Conservation (phyloP, 1,140 invertebrate species). For the Philopotamus ludificatus region DNA sequence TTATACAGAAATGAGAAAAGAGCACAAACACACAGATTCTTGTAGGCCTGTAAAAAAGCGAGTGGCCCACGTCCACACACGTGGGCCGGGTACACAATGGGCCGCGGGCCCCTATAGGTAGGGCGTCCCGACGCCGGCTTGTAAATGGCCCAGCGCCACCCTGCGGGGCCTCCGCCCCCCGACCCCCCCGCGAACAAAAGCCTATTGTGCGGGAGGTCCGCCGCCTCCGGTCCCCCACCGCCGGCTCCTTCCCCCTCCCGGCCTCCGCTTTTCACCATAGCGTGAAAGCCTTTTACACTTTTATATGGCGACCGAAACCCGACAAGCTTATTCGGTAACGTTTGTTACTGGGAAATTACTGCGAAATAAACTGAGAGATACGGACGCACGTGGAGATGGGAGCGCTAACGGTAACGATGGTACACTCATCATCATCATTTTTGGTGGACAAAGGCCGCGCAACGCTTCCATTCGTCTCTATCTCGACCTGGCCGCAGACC, state of each 20-base stretch:
- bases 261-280: conserved; percentile 2
- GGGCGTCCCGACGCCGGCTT: conserved; percentile 19
- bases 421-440: too few relatives aligned
- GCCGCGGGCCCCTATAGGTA: neutral
- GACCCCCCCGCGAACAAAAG: conserved; percentile 23
- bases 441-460: too few relatives aligned
- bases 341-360: too few relatives aligned
- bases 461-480: too few relatives aligned
- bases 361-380: too few relatives aligned
- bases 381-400: too few relatives aligned
- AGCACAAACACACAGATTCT: too few relatives aligned
- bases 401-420: too few relatives aligned
- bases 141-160: conserved; percentile 28
- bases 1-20: too few relatives aligned
- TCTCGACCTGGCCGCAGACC: too few relatives aligned
- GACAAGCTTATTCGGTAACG: conserved; percentile 10
- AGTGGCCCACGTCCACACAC: neutral
- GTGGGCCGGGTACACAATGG: neutral
- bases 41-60: conserved; percentile 14
- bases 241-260: neutral
- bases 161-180: neutral
- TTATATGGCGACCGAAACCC: conserved; percentile 27
- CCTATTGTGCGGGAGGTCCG: conserved; percentile 23
- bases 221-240: neutral
- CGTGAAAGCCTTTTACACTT: conserved; percentile 31